These are phyloP conservation scores for Acanthornis magna DNA, from an alignment of 2,797 vertebrate genomes.

Conservation along the genomic window DNA sequence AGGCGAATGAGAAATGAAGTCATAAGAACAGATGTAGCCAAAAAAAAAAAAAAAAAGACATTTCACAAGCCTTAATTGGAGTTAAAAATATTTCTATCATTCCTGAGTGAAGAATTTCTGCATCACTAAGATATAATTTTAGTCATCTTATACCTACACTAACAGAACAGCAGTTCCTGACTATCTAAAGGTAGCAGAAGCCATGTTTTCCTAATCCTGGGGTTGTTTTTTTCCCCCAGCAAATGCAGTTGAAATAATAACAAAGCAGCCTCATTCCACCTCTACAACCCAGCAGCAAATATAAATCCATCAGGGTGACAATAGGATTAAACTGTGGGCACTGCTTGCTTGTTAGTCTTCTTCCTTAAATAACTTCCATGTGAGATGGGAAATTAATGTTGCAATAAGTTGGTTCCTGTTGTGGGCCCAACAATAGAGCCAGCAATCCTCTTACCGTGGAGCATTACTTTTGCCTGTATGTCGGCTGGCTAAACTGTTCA, in stretches of 20 bases:
- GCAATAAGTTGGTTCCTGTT: conserved; percentile 44
- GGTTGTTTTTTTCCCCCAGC: neutral
- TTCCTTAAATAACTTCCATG: conserved; percentile 39
- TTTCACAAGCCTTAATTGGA: conserved; percentile 20
- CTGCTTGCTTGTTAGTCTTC: conserved; percentile 38
- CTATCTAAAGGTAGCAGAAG: conserved; percentile 34
- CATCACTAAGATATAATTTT: conserved; percentile 36
- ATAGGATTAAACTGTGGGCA: conserved; percentile 43
- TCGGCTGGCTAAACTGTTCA: conserved; percentile 30
- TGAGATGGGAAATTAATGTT: conserved; percentile 53
- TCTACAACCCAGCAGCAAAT: conserved; percentile 26
- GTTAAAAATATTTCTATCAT: conserved; percentile 33
- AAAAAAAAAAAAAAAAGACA: neutral
- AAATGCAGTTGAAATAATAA: conserved; percentile 38
- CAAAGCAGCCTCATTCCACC: neutral
- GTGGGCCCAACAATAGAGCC: conserved; percentile 39
- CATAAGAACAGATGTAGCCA: neutral
- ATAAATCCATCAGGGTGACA: conserved; percentile 52
- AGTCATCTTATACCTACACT: conserved; percentile 19
- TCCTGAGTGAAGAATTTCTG: conserved; percentile 14
- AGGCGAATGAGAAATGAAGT: neutral
- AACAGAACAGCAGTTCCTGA: neutral
- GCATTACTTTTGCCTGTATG: conserved; percentile 31
- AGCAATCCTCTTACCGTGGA: conserved; percentile 36
- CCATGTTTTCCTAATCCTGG: conserved; percentile 19